Evolutionary conservation across 2,888 invertebrate genomes (phyloP).

Genomic region (Tridacna crocea): DNA sequence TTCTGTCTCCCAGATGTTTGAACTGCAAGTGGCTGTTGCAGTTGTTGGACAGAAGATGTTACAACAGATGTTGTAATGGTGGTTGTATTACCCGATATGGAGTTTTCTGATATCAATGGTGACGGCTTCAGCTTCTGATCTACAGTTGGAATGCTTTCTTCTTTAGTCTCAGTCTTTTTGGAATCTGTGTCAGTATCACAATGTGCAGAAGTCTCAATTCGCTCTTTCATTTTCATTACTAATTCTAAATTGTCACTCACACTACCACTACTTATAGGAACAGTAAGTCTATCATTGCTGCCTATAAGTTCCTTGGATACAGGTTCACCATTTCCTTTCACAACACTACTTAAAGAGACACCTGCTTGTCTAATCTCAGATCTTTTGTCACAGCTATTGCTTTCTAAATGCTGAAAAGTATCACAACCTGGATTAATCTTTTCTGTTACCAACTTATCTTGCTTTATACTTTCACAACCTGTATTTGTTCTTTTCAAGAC

Average conservation of each 20-base stretch:
- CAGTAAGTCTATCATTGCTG: neutral
- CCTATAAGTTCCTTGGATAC: neutral
- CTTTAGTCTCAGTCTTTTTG: neutral
- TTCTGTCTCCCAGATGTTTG: too few species aligned
- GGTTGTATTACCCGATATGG: neutral
- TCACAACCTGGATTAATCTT: constrained; percentile 3
- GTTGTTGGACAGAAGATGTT: neutral
- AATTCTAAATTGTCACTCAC: too few species aligned
- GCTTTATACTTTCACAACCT: neutral
- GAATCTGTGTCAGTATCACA: constrained; percentile 3
- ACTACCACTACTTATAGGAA: too few species aligned
- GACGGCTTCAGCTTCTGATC: neutral
- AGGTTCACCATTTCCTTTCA: constrained; percentile 13
- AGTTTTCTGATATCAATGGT: neutral
- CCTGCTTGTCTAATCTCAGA: neutral
- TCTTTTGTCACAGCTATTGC: neutral
- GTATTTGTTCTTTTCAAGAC: neutral
- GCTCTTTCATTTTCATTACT: too few species aligned
- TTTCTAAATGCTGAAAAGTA: constrained; percentile 5
- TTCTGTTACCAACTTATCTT: neutral
- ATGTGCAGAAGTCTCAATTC: too few species aligned
- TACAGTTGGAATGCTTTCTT: constrained; percentile 9
- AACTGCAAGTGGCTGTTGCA: neutral
- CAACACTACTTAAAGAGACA: constrained; percentile 13
- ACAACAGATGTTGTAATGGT: neutral